Base-by-base conservation (phyloP, 2,113 vertebrate genomes). In the Arenaria interpres region DNA sequence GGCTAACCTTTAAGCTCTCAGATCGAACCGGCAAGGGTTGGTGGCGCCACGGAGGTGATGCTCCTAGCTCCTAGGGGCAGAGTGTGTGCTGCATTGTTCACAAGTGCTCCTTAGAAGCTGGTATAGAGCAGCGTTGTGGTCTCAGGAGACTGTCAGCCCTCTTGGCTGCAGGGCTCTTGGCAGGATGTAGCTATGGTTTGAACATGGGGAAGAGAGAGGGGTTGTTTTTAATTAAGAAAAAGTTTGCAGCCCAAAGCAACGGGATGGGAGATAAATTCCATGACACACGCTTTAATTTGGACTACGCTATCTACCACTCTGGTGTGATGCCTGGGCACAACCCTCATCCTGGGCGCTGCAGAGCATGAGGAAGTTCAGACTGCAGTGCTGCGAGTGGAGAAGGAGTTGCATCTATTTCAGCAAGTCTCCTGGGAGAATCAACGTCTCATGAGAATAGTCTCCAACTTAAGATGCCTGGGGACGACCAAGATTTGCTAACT, bases 191-290 rank as follows among this genome's bases (percentile, higher is more conserved):
- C 97, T 97, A 97, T 84, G 97, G 97, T 97, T 97, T 97, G 97
- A 97, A 97, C 88, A 97, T 96, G 97, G 97, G 97, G 97, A 97
- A 97, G 97, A 97, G 97, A 97, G 97, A 97, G 97, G 97, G 96
- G 97, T 97, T 78, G 97, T 94, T 97, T 97, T 97, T 97, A 97
- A 97, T 94, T 97, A 81, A 95, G 90, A 86, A 97, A 97, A 93
- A 93, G 96, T 59, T 68, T 73, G 97, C 92, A 97, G 97, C 97
- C 97, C 97, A 97, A 96, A 97, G 95, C 96, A 88, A 97, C 95
- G 97, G 97, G 97, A 97, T 97, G 97, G 97, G 97, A 97, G 97
- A 95, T 95, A 96, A 94, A 94, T 94, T 96, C 97, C 97, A 96
- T 97, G 97, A 97, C 86, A 96, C 89, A 96, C 78, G 81, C 89